Evolutionary conservation across 2,113 vertebrate species (phyloP).

Genomic region (Donacobius atricapilla): DNA sequence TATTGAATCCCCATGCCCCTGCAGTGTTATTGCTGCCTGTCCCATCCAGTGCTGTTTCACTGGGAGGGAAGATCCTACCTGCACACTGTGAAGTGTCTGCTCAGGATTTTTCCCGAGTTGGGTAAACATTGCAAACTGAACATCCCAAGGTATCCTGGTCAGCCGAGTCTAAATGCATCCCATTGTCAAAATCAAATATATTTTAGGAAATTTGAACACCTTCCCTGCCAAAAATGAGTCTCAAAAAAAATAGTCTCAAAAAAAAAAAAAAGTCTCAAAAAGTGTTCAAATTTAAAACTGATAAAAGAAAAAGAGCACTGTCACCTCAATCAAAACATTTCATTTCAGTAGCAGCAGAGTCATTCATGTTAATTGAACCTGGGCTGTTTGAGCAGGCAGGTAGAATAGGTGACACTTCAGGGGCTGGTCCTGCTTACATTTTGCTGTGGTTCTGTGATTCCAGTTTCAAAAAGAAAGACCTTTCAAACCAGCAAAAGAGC

Average conservation of each 20-base stretch:
- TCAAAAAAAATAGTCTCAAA: not conserved
- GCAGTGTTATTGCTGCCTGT: not conserved
- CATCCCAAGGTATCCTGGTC: not conserved
- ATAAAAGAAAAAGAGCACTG: not conserved
- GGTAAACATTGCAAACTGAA: not conserved
- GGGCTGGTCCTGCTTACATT: not conserved
- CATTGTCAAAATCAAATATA: not conserved
- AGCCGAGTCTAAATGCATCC: not conserved
- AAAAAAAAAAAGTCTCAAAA: not conserved
- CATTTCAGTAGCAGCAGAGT: not conserved
- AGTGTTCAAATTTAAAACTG: not conserved
- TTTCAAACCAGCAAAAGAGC: conserved; percentile 8
- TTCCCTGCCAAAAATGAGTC: not conserved
- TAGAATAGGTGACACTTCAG: not conserved
- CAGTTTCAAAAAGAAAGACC: conserved; percentile 2
- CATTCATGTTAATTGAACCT: not conserved
- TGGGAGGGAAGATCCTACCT: not conserved
- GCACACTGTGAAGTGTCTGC: not conserved
- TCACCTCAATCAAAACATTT: not conserved
- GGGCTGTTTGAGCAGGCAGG: not conserved
- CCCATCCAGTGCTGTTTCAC: not conserved
- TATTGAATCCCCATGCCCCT: not conserved
- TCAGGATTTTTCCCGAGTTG: not conserved
- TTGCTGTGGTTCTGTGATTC: not conserved
- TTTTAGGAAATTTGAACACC: not conserved